Evolutionary conservation across 2,888 invertebrate species (phyloP).

Genomic region (Melinaea menophilus): DNA sequence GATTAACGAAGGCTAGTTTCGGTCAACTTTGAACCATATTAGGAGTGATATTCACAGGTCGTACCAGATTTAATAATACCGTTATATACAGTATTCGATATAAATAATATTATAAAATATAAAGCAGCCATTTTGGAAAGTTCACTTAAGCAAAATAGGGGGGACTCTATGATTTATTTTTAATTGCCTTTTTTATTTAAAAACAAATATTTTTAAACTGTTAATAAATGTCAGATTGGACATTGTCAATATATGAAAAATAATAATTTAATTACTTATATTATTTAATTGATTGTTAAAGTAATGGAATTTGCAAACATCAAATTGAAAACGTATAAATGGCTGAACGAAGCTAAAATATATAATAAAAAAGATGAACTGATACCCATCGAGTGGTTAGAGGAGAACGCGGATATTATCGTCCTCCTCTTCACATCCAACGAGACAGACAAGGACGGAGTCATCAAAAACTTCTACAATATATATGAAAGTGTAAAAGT

Average conservation of each 20-base stretch:
- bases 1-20: slow-evolving; percentile 34
- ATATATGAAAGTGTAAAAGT: slow-evolving; percentile 60
- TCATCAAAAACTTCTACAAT: slow-evolving; percentile 54
- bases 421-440: slow-evolving; percentile 54
- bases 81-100: slow-evolving; percentile 35
- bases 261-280: no score
- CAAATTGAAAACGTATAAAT: slow-evolving; percentile 43
- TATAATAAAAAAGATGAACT: slow-evolving; percentile 48
- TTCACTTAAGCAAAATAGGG: no score
- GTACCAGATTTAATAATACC: slow-evolving; percentile 25
- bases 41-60: slow-evolving; percentile 40
- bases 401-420: slow-evolving; percentile 51
- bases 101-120: no score
- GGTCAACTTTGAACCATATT: slow-evolving; percentile 57
- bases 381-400: slow-evolving; percentile 49
- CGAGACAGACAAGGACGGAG: slow-evolving; percentile 50
- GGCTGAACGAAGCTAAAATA: slow-evolving; percentile 49
- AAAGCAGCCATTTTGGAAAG: no score
- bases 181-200: no score
- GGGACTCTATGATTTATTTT: no score
- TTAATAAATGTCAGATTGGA: neutral
- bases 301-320: slow-evolving; percentile 26
- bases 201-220: no score
- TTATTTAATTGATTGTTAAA: neutral
- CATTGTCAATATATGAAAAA: slow-evolving; percentile 2